phyloP scores from a whole-genome alignment of 2,888 invertebrate species.

The Hoplodrina ambigua region DNA sequence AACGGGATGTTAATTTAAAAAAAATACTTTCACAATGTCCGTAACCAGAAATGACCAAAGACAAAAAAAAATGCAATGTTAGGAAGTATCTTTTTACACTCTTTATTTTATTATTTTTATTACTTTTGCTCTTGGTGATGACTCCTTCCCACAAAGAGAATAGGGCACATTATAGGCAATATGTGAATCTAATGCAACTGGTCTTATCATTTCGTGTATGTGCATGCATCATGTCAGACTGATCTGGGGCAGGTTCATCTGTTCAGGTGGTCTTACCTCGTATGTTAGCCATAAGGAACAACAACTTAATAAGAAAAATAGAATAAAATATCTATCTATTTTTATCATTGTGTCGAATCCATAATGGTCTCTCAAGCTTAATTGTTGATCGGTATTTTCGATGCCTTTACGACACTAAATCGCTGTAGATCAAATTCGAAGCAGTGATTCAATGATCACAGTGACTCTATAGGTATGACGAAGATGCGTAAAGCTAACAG shows the following conservation, averaged over 20 bases:
- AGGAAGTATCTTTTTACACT: no score
- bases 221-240: background rate
- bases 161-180: no score
- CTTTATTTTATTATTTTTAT: no score
- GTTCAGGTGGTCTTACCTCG: background rate
- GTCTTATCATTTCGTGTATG: background rate
- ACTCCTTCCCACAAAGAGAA: no score
- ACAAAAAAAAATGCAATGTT: no score
- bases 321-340: background rate
- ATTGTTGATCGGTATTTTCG: slow-evolving; percentile 31
- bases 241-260: background rate
- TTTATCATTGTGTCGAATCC: background rate
- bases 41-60: no score
- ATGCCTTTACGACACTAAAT: slow-evolving; percentile 60
- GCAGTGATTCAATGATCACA: slow-evolving; percentile 53
- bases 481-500: slow-evolving; percentile 13
- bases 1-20: no score
- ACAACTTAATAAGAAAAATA: background rate
- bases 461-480: slow-evolving; percentile 43
- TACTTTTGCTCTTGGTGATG: no score
- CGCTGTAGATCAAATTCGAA: slow-evolving; percentile 48
- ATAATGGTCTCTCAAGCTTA: background rate
- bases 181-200: no score
- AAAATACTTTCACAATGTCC: no score
- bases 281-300: background rate